phyloP scores from a whole-genome alignment of 2,888 invertebrate species.

The Caenorhabditis sp. region DNA sequence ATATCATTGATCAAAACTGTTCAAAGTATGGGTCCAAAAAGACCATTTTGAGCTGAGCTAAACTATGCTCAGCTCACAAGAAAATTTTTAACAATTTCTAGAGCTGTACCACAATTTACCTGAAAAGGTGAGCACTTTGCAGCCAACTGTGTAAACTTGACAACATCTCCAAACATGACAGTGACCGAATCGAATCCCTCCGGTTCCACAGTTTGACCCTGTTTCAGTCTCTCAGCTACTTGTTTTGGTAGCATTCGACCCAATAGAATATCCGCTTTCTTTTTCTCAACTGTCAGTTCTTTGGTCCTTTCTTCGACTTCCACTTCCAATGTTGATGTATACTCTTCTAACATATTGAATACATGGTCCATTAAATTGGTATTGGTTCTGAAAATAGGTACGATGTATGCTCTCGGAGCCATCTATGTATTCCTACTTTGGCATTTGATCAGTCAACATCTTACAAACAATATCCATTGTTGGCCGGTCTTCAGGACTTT shows the following conservation, averaged over 20 bases:
- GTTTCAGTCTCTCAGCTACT: slow-evolving; percentile 66
- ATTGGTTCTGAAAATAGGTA: slow-evolving; percentile 25
- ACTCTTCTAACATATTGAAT: slow-evolving; percentile 65
- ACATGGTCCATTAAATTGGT: slow-evolving; percentile 68
- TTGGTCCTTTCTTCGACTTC: slow-evolving; percentile 62
- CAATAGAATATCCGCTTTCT: slow-evolving; percentile 62
- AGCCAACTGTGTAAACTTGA: slow-evolving; percentile 65
- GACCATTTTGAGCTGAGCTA: too few relatives aligned
- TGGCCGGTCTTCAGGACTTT: slow-evolving; percentile 8
- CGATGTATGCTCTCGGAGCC: too few relatives aligned
- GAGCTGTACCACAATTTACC: slow-evolving; percentile 43
- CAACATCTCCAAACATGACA: slow-evolving; percentile 67
- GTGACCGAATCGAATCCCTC: slow-evolving; percentile 65
- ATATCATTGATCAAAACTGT: too few relatives aligned
- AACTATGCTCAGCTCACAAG: too few relatives aligned
- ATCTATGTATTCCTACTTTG: too few relatives aligned
- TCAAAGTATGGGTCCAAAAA: too few relatives aligned
- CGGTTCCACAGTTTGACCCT: slow-evolving; percentile 65
- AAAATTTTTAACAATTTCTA: too few relatives aligned
- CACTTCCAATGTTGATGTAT: slow-evolving; percentile 60
- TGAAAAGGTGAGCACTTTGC: slow-evolving; percentile 65
- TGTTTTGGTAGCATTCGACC: slow-evolving; percentile 65
- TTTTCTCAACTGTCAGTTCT: slow-evolving; percentile 62
- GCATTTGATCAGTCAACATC: slow-evolving; percentile 14
- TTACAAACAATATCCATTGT: background rate